These are phyloP conservation scores for Bubo bubo DNA, from an alignment of 2,113 vertebrate species.

Conservation along the genomic window DNA sequence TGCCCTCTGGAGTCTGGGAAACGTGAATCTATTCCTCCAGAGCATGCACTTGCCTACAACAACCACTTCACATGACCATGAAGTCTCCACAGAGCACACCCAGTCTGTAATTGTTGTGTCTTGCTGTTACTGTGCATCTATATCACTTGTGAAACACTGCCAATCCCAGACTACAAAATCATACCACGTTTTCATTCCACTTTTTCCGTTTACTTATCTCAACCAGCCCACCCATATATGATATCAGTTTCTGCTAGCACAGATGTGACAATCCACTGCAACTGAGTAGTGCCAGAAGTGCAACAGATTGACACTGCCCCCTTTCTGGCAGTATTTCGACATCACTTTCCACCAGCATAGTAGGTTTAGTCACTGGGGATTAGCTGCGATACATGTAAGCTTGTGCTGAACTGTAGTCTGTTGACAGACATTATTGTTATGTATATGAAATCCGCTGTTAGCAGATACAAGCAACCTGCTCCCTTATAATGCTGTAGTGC, in stretches of 20 bases:
- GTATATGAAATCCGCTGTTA: neutral
- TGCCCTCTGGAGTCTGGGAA: neutral
- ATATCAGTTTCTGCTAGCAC: neutral
- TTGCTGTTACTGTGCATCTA: neutral
- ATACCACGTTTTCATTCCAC: neutral
- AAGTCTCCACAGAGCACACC: neutral
- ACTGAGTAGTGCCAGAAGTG: neutral
- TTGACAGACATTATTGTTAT: neutral
- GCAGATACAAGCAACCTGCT: neutral
- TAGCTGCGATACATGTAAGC: neutral
- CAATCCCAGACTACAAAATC: neutral
- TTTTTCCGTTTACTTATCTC: neutral
- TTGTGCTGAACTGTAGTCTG: neutral
- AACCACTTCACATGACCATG: fast-evolving
- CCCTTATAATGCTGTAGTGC: neutral
- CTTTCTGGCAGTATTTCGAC: neutral
- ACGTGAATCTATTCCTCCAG: fast-evolving
- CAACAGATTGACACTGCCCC: constrained; percentile 5
- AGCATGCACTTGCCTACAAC: neutral
- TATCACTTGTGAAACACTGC: neutral
- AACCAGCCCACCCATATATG: neutral
- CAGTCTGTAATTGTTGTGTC: neutral
- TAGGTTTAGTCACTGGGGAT: neutral
- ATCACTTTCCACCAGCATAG: fast-evolving
- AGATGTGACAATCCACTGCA: neutral